phyloP scores from a whole-genome alignment of 2,113 vertebrate genomes.

The Brienomyrus brachyistius region DNA sequence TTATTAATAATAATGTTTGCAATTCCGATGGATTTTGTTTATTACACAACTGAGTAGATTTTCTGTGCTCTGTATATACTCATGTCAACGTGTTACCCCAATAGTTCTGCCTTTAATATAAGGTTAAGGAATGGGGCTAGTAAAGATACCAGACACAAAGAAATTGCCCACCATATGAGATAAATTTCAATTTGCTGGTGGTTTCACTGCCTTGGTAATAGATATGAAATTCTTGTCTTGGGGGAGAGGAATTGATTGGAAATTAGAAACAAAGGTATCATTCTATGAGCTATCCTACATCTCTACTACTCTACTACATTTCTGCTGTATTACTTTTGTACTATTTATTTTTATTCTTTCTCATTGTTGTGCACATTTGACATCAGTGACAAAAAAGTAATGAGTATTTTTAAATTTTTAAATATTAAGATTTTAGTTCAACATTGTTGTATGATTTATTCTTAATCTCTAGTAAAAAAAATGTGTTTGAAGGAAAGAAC shows the following conservation, averaged over 20 bases:
- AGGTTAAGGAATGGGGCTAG: slow-evolving; percentile 46
- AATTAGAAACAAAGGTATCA: slow-evolving; percentile 52
- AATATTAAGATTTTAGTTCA: neutral
- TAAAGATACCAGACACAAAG: slow-evolving; percentile 50
- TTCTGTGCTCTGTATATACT: slow-evolving; percentile 14
- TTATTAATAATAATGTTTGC: neutral
- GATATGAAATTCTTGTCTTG: slow-evolving; percentile 56
- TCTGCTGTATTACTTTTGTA: slow-evolving; percentile 45
- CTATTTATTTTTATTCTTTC: slow-evolving; percentile 8
- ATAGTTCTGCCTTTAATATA: slow-evolving; percentile 44
- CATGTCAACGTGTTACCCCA: slow-evolving; percentile 18
- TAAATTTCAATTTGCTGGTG: slow-evolving; percentile 61
- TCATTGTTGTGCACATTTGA: slow-evolving; percentile 27
- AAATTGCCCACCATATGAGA: slow-evolving; percentile 54
- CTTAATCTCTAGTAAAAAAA: neutral
- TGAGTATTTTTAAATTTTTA: neutral
- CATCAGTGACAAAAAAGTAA: slow-evolving; percentile 2
- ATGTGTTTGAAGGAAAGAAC: neutral
- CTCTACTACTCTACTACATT: slow-evolving; percentile 36
- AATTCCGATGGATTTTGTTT: slow-evolving; percentile 7
- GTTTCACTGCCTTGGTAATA: slow-evolving; percentile 53
- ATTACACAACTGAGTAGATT: slow-evolving; percentile 29
- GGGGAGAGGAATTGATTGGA: slow-evolving; percentile 53
- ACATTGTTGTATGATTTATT: neutral
- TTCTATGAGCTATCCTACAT: slow-evolving; percentile 38